A percentile compares a stretch with the other conserved stretches of the same genome.
Evolutionary conservation across 2,797 vertebrate species (phyloP).

Genomic region (Rhynchonycteris naso): DNA sequence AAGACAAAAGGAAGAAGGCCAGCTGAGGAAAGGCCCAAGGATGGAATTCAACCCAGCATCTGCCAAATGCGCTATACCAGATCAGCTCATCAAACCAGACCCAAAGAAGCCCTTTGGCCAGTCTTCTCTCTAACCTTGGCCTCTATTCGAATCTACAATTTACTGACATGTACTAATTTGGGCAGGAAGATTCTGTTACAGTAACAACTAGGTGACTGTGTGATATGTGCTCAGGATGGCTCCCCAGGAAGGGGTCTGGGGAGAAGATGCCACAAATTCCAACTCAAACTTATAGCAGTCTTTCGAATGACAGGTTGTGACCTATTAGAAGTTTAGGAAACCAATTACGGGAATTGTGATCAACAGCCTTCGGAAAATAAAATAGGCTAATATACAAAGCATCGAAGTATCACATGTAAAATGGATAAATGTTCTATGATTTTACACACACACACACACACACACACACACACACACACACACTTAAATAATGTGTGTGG

Average conservation of each 20-base stretch:
- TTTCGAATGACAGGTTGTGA: not conserved
- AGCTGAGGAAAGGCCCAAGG: not conserved
- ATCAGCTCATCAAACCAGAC: not conserved
- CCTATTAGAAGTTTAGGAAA: not conserved
- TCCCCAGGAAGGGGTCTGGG: not conserved
- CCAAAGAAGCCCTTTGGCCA: not conserved
- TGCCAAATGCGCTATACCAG: not conserved
- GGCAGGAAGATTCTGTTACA: not conserved
- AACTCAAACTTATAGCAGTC: not conserved
- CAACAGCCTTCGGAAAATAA: not conserved
- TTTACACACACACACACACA: not conserved
- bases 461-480: not conserved
- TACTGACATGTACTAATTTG: not conserved
- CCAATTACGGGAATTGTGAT: not conserved
- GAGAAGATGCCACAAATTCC: not conserved
- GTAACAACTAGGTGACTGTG: not conserved
- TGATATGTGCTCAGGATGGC: not conserved
- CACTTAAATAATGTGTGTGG: not conserved
- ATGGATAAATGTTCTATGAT: not conserved
- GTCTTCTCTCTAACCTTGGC: not conserved
- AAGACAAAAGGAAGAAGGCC: not conserved
- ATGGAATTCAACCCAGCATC: not conserved
- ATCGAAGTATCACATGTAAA: conserved; percentile 13
- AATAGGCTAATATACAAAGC: not conserved
- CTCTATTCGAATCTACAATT: not conserved